Percentiles rank a stretch among this genome's conserved stretches.
Evolutionary conservation across 2,113 vertebrate genomes (phyloP).

Genomic region (Puffinus mauretanicus): DNA sequence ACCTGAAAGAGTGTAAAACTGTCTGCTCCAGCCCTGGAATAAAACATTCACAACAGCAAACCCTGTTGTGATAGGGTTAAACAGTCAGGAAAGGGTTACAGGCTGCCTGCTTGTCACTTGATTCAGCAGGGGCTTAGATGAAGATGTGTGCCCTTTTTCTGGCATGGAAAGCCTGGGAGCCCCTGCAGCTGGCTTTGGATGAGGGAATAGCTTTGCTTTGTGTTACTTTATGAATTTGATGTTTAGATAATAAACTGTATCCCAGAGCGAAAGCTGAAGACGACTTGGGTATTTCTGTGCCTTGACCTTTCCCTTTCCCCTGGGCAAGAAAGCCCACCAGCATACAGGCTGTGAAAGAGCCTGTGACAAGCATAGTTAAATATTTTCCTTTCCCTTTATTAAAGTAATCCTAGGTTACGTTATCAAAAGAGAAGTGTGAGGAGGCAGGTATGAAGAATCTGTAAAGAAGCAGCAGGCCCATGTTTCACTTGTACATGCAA

Average conservation of each 20-base stretch:
- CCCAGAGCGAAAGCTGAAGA: not conserved
- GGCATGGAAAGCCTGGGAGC: constrained; percentile 32
- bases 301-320: constrained; percentile 41
- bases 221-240: constrained; percentile 53
- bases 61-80: not conserved
- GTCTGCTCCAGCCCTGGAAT: not conserved
- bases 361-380: not conserved
- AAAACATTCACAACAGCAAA: not conserved
- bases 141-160: constrained; percentile 64
- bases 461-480: not conserved
- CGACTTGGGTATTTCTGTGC: constrained; percentile 35
- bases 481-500: not conserved
- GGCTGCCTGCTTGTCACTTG: constrained; percentile 32
- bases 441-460: not conserved
- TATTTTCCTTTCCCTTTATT: constrained; percentile 29
- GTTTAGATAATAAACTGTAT: constrained; percentile 53
- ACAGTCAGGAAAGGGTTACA: constrained; percentile 45
- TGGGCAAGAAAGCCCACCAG: constrained; percentile 41
- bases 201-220: constrained; percentile 50
- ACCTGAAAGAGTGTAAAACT: not conserved
- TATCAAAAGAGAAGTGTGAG: not conserved
- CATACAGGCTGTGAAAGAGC: not conserved
- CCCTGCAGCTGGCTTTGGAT: constrained; percentile 53
- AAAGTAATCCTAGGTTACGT: not conserved
- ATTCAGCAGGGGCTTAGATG: constrained; percentile 22